Evolutionary conservation across 2,113 vertebrate genomes (phyloP).

Genomic region (Pomatostomus ruficeps): DNA sequence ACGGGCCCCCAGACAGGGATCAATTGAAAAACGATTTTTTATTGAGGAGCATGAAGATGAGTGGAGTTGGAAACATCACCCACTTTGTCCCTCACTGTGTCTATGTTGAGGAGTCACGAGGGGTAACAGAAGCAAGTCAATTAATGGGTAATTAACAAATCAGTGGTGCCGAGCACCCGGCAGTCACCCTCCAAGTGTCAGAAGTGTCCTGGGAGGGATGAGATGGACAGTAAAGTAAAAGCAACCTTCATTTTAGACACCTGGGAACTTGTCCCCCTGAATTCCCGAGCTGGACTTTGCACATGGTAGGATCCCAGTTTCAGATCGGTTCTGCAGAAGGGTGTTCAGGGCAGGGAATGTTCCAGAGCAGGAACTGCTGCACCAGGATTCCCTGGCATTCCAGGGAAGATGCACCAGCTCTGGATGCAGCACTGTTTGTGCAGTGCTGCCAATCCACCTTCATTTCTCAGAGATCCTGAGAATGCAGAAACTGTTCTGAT

Average conservation of each 20-base stretch:
- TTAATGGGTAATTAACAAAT: background rate
- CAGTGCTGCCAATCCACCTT: background rate
- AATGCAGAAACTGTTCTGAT: background rate
- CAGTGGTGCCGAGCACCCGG: background rate
- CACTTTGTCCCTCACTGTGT: rapidly evolving
- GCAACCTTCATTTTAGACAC: background rate
- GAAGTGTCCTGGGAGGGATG: background rate
- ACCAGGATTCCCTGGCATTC: background rate
- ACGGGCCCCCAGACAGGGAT: background rate
- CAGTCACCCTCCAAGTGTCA: background rate
- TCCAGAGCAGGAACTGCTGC: background rate
- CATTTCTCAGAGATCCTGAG: background rate
- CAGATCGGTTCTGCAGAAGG: background rate
- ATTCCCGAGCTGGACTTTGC: background rate
- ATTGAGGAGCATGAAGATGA: background rate
- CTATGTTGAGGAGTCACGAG: background rate
- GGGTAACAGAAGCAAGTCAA: background rate
- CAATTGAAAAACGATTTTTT: background rate
- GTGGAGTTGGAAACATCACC: background rate
- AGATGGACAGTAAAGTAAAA: background rate
- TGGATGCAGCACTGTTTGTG: background rate
- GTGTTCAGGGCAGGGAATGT: no score
- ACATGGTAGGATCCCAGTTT: rapidly evolving
- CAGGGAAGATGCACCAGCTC: background rate
- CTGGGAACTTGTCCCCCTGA: background rate